Evolutionary conservation across 2,113 vertebrate genomes (phyloP), one percentile per base, ranked within the genome.

Genomic region (Oostethus manadensis): DNA sequence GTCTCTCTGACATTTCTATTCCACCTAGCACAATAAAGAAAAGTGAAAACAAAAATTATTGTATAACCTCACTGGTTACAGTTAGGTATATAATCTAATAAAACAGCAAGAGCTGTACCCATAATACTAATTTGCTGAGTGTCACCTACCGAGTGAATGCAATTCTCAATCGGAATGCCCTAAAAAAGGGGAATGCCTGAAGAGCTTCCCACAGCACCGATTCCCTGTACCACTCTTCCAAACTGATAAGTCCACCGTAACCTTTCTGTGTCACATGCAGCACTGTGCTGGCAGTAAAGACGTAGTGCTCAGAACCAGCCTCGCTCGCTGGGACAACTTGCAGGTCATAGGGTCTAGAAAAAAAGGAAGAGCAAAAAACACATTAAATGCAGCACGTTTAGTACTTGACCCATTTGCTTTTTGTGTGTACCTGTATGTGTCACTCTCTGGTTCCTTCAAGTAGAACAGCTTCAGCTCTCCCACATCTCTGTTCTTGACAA

Each of bases 321-420:
- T 77, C 80, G 22, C 64, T 58, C 10, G 47, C 71, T 1, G 79
- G 71, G 18, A 92, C 88, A 14, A 87, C 86, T 15, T 44, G 61
- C 33, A 95, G 83, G 58, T 88, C 86, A 29, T 94, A 94, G 1
- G 92, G 91, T 64, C 93, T 94, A 16, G 15, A 50, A 43, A 18
- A 57, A n/a, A 20, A 46, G 29, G 67, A 58, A 70, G 10, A 57
- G 21, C n/a, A 46, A 42, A 70, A 57, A 69, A 8, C 22, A 45
- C 3, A 43, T 9, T 4, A 26, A 4, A 60, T 2, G 59, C 38
- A 11, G 10, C 53, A 1, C 6, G 22, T 62, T 56, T 8, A 6
- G 20, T 2, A 7, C 8, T 22, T 45, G 9, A 33, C 45, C 8
- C 29, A 38, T 46, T 20, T 13, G 20, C 10, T 42, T 2, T 42